phyloP scores from a whole-genome alignment of 2,888 invertebrate genomes.

The Hymenopus coronatus region DNA sequence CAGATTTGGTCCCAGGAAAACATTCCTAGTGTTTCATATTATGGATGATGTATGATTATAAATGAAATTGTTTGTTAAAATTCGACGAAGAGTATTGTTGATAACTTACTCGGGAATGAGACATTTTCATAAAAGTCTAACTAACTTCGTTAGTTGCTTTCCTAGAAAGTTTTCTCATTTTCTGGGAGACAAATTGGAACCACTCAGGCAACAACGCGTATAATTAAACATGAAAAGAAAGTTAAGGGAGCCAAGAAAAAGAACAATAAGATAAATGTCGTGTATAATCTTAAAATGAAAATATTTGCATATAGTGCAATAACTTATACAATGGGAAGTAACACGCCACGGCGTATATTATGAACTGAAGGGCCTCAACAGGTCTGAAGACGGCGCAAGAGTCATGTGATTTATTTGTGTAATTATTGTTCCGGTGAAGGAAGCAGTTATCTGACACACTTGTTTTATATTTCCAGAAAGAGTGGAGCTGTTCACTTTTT shows the following conservation, averaged over 20 bases:
- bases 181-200: no score
- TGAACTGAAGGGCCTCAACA: neutral
- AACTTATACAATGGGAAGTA: neutral
- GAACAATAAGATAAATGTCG: neutral
- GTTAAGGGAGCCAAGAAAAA: neutral
- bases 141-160: no score
- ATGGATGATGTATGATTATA: no score
- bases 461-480: neutral
- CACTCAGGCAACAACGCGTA: neutral
- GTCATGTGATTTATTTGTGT: neutral
- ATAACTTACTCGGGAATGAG: no score
- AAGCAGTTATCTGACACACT: neutral
- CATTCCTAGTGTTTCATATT: no score
- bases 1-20: no score
- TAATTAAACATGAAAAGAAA: neutral
- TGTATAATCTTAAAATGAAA: neutral
- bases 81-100: no score
- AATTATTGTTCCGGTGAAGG: neutral
- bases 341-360: neutral
- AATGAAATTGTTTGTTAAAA: no score
- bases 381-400: no score
- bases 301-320: neutral
- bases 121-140: no score
- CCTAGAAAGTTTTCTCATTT: no score
- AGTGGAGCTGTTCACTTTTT: neutral